phyloP scores from a whole-genome alignment of 2,113 vertebrate genomes.

The Alethe diademata region DNA sequence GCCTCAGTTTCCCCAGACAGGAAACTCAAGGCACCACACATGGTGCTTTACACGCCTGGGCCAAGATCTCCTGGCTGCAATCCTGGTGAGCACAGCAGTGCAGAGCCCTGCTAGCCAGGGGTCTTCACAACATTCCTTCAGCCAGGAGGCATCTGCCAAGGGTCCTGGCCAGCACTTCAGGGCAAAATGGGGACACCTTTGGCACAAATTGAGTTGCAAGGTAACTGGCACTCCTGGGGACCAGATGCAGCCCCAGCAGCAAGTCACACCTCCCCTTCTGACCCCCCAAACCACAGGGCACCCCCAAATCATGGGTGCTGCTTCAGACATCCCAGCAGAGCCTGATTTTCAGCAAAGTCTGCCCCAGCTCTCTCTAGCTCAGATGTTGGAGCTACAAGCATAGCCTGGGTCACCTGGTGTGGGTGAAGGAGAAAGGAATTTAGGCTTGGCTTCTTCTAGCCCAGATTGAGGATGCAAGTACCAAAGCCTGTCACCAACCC shows the following conservation, averaged over 20 bases:
- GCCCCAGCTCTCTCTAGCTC: not conserved
- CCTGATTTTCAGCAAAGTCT: not conserved
- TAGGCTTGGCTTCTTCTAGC: not conserved
- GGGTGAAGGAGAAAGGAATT: not conserved
- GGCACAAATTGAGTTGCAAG: not conserved
- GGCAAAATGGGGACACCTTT: not conserved
- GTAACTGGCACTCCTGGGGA: not conserved
- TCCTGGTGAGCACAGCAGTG: not conserved
- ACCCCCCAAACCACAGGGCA: not conserved
- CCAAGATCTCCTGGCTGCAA: not conserved
- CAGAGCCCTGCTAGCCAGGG: not conserved
- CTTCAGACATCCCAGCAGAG: not conserved
- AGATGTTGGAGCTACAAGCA: not conserved
- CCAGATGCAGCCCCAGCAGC: not conserved
- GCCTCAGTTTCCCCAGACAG: not conserved
- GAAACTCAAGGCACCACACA: not conserved
- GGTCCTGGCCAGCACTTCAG: not conserved
- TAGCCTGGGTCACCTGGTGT: fast-evolving
- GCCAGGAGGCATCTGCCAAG: not conserved
- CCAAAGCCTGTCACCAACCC: not conserved
- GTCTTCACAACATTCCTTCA: not conserved
- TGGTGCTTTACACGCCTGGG: fast-evolving
- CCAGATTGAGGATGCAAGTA: not conserved
- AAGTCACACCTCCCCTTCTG: not conserved
- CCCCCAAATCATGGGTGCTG: not conserved